These are phyloP conservation scores for Shargacucullia verbasci DNA, from an alignment of 2,888 invertebrate genomes.

Conservation along the genomic window DNA sequence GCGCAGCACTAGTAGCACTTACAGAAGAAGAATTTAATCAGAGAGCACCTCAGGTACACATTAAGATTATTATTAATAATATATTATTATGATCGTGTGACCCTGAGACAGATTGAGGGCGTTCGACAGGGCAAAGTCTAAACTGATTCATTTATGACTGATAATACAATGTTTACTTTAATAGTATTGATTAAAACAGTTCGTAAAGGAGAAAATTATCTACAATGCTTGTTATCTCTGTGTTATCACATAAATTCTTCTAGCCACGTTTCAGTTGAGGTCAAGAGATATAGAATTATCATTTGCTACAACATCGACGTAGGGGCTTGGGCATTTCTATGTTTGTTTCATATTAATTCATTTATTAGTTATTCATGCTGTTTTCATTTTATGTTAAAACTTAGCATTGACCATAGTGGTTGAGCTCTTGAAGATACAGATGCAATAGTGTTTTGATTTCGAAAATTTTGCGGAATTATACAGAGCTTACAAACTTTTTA, in stretches of 20 bases:
- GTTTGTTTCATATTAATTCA: constrained; percentile 10
- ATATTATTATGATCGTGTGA: constrained; percentile 48
- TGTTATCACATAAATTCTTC: constrained; percentile 50
- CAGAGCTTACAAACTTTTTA: no score
- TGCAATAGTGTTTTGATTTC: no score
- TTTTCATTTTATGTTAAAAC: constrained; percentile 2
- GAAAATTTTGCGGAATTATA: background rate
- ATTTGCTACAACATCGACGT: constrained; percentile 25
- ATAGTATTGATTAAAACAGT: constrained; percentile 35
- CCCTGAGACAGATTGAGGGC: constrained; percentile 67
- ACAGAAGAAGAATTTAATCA: constrained; percentile 96
- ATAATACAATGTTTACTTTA: constrained; percentile 58
- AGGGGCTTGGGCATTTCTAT: constrained; percentile 36
- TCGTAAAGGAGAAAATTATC: constrained; percentile 48
- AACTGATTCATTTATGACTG: constrained; percentile 51
- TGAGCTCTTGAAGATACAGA: background rate
- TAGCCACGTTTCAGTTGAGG: constrained; percentile 52
- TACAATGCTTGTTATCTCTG: constrained; percentile 37
- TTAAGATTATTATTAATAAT: constrained; percentile 14
- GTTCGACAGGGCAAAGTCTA: constrained; percentile 64
- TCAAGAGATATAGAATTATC: constrained; percentile 47
- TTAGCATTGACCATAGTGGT: background rate
- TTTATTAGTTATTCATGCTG: constrained; percentile 1
- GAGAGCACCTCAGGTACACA: constrained; percentile 93
- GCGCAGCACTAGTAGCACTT: constrained; percentile 92